phyloP scores from a whole-genome alignment of 2,113 vertebrate species.

The Nicator chloris region DNA sequence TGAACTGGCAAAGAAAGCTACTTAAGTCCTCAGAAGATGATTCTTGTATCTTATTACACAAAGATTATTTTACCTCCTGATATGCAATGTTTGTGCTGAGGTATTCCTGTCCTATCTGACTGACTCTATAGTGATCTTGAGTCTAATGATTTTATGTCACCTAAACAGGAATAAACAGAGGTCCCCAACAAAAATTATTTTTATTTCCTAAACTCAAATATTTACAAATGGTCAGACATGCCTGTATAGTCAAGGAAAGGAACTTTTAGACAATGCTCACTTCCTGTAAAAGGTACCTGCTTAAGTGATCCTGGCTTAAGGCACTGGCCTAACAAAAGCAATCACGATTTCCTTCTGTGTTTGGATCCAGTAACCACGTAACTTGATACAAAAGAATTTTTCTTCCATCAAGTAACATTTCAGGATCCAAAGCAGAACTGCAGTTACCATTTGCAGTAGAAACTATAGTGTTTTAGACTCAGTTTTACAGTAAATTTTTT shows the following conservation, averaged over 20 bases:
- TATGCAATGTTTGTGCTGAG: background rate
- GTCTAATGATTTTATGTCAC: background rate
- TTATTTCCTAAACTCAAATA: conserved; percentile 7
- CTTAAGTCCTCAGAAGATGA: background rate
- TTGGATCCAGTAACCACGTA: background rate
- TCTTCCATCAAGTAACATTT: background rate
- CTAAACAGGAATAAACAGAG: conserved; percentile 21
- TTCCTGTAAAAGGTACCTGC: background rate
- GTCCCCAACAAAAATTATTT: background rate
- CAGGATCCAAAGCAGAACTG: background rate
- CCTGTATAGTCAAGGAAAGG: background rate
- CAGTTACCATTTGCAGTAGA: background rate
- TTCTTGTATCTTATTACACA: background rate
- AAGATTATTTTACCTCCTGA: background rate
- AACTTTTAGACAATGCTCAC: background rate
- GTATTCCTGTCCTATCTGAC: background rate
- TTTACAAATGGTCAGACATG: background rate
- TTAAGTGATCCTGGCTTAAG: background rate
- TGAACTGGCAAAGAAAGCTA: background rate
- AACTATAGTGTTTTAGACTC: background rate
- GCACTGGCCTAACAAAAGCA: background rate
- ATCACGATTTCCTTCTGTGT: background rate
- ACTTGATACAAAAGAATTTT: background rate
- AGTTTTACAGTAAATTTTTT: background rate
- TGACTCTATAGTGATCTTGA: background rate